These are phyloP conservation scores for Mirza zaza DNA, from an alignment of 2,113 vertebrate species.

Conservation along the genomic window DNA sequence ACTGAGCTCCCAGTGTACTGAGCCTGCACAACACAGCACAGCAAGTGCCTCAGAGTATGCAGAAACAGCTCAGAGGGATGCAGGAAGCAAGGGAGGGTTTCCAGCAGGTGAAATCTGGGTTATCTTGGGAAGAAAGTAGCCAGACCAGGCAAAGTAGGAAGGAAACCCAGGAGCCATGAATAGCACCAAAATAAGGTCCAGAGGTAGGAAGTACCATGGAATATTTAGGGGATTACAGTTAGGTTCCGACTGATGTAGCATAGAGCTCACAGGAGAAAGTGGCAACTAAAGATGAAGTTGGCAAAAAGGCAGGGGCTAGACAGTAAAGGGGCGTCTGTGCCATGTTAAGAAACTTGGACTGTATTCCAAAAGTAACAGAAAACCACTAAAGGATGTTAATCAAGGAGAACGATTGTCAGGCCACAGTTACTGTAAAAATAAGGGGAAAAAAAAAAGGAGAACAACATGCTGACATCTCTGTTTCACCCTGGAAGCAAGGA, in stretches of 20 bases:
- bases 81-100: background rate
- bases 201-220: background rate
- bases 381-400: background rate
- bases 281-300: background rate
- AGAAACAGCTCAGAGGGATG: background rate
- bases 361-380: background rate
- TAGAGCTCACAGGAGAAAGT: background rate
- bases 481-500: background rate
- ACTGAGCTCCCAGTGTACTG: accelerated
- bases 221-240: background rate
- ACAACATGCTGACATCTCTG: background rate
- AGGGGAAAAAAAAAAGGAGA: background rate
- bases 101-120: background rate
- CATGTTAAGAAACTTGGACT: background rate
- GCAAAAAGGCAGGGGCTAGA: background rate
- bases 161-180: background rate
- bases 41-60: background rate
- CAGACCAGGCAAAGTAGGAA: background rate
- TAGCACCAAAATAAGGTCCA: background rate
- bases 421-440: no score
- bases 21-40: background rate
- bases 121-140: background rate
- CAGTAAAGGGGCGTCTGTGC: background rate
- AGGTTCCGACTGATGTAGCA: background rate
- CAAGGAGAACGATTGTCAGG: background rate